Evolutionary conservation across 2,113 vertebrate species (phyloP).

Genomic region (Tragelaphus buxtoni): DNA sequence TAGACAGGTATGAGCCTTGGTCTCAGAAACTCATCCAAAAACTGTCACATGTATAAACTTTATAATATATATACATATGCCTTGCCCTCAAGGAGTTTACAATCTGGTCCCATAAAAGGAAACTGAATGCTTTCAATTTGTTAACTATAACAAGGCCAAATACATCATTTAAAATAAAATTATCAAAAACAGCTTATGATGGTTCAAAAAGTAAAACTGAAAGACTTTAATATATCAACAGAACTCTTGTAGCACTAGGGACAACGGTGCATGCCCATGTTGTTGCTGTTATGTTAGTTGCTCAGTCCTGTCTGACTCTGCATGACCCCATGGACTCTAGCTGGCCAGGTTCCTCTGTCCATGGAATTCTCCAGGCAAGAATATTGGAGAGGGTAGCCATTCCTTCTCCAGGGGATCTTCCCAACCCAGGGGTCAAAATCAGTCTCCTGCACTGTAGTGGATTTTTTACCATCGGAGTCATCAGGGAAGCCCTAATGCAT

Average conservation of each 20-base stretch:
- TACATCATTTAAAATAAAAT: slow-evolving; percentile 27
- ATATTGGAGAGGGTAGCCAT: neutral
- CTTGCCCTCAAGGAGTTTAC: neutral
- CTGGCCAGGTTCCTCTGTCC: neutral
- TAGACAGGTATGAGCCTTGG: neutral
- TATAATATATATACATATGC: neutral
- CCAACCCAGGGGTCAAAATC: neutral
- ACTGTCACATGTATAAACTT: neutral
- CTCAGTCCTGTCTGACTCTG: neutral
- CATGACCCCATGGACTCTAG: neutral
- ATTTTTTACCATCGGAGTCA: neutral
- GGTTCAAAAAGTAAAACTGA: slow-evolving; percentile 3
- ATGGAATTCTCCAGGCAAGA: neutral
- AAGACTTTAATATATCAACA: neutral
- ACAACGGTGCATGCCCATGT: neutral
- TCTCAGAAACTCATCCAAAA: neutral
- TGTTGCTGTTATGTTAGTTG: neutral
- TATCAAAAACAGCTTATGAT: neutral
- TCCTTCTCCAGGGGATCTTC: neutral
- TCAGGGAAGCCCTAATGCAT: neutral
- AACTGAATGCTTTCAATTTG: neutral
- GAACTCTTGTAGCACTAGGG: neutral
- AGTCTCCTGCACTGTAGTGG: neutral
- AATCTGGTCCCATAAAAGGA: slow-evolving; percentile 5
- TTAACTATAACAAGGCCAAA: neutral